Base-by-base conservation (phyloP, 2,113 vertebrate genomes). In the Istiophorus platypterus region DNA sequence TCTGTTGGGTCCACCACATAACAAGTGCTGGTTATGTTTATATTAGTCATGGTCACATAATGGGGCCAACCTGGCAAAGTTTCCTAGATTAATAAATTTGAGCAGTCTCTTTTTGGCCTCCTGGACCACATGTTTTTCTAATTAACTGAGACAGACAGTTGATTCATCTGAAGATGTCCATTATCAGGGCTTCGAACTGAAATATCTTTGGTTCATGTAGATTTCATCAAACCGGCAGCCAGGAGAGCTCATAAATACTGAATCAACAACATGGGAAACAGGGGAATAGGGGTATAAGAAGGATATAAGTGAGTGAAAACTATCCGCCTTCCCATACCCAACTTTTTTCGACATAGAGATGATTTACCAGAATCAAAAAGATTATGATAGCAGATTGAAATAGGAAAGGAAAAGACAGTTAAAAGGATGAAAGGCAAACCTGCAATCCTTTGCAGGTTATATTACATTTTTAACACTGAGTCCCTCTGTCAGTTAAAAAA, bases 11-110 rank as follows among this genome's bases (percentile, higher is more conserved):
- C 27, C 51, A 3, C 71, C 71, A 27, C 45, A 79, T 37, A 65
- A 75, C 41, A 70, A 71, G 27, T 4, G 18, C 39, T 39, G 70
- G 66, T 58, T 57, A 39, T 76, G 79, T 72, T 76, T 69, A 12
- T 27, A 64, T 82, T 82, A 82, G 79, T 74, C 82, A 71, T 49
- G 54, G 64, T 73, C 52, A 63, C 67, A 66, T 69, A 82, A 51
- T 56, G 56, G 22, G 61, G 52, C 72, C 72, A 74, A 63, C 39
- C 31, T 62, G 54, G 57, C 17, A 34, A 0, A 15, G 27, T 29
- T 47, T 65, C 12, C 39, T 6, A 15, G 7, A 73, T 71, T 49
- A 59, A 56, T 47, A 58, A 1, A 20, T 52, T 52, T 41, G 27
- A 27, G 17, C 34, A 9, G 52, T 26, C 51, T 9, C 7, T 20